Base-by-base conservation (phyloP, 2,888 invertebrate species). In the Cephus runcator region DNA sequence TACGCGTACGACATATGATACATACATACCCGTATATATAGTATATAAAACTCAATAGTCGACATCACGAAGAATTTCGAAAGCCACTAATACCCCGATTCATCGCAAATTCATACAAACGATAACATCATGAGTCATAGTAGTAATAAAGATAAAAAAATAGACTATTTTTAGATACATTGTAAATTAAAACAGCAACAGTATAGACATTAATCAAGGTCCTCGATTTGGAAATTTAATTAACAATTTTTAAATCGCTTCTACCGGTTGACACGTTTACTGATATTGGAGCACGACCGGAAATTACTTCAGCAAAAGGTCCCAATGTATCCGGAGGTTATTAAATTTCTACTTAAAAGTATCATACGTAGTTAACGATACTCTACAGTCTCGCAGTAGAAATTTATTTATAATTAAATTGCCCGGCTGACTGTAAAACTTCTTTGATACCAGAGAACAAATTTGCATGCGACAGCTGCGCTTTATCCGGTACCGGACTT, bases 401-500 rank as follows among this genome's bases (percentile, higher is more conserved):
- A 40, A 40, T 15, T 15, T 40, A 15, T 40, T 40, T 40, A 15
- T 15, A 40, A 40, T 40, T 40, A 40, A 6, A 40, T 15, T 40
- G 40, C 40, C 15, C 6, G 6, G 40, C 15, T 69, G 36, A 31
- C 34, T 12, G 34, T 69, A 56, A 35, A 69, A 56, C 73, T 77
- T 68, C 35, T n/a, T 77, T 77, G 69, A 74, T 4, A 74, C 11
- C 35, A n/a, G 31, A 34, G 30, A 75, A 75, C 69, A 36, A 12
- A 36, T 77, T 77, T 36, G 15, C 56, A 73, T 71, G n/a, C 56
- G 34, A 73, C 36, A 76, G 31, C 34, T 69, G 75, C 75, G 33
- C 79, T 71, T 23, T 33, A 36, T 36, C 36, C 36, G 36, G 4
- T 36, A 15, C 12, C 15, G 36, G 15, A 40, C 15, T 40, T 15